These are phyloP conservation scores for Todiramphus chloris DNA, from an alignment of 2,113 vertebrate genomes.

Conservation along the genomic window DNA sequence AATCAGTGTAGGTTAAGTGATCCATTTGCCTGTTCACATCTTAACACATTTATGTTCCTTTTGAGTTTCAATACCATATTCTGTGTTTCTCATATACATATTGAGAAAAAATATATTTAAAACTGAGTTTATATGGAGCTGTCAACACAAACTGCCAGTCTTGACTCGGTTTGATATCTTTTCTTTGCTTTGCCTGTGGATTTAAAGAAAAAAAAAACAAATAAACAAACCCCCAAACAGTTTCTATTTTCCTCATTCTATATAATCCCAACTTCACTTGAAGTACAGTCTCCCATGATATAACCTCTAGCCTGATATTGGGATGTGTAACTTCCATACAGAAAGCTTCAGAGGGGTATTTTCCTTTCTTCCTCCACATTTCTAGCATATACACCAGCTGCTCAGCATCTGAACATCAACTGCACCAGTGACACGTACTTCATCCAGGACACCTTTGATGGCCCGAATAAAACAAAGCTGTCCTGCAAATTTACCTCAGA, in stretches of 20 bases:
- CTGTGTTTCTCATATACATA: not conserved
- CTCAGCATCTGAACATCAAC: conserved; percentile 72
- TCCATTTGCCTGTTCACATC: not conserved
- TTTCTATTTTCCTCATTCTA: not conserved
- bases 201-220: not conserved
- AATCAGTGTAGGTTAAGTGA: not conserved
- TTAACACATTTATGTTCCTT: not conserved
- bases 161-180: not conserved
- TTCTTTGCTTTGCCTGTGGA: not conserved
- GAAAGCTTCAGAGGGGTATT: not conserved
- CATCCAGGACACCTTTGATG: conserved; percentile 75
- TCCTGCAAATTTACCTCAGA: conserved; percentile 83
- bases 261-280: not conserved
- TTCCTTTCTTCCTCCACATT: not conserved
- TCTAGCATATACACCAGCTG: conserved; percentile 81
- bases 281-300: not conserved
- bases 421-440: conserved; percentile 79
- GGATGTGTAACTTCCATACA: not conserved
- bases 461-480: conserved; percentile 80
- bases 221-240: not conserved
- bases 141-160: not conserved
- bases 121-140: not conserved
- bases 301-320: not conserved
- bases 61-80: not conserved
- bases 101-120: not conserved